Base-by-base conservation (phyloP, 1,140 invertebrate species). In the Araneus ventricosus region DNA sequence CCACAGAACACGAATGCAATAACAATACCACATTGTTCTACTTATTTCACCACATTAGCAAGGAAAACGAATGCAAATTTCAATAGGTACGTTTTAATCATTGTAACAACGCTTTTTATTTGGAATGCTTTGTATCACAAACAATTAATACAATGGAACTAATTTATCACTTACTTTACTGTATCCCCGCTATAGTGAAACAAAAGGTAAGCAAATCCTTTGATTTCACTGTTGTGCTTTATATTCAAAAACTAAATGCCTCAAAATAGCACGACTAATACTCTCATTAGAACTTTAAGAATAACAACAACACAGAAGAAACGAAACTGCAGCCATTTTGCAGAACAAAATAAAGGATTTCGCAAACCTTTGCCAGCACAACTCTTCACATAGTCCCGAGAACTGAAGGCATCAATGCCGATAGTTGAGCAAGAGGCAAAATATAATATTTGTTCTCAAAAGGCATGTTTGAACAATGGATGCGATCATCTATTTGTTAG, bases 401-500 rank as follows among this genome's bases (percentile, higher is more conserved):
- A 30, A 67, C 63, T n/a, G n/a, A n/a, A 89, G n/a, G 70, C 70
- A 17, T 84, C 67, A 37, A 41, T 91, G 89, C 17, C 8, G 30
- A 30, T 61, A 24, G n/a, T 67, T 92, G 80, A 37, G 34, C 30
- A 92, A 86, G 82, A 85, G 27, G 22, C 22, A 70, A 91, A 45
- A 34, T 63, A 27, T 52, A 52, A 92, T 61, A 92, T 86, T 91
- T 91, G 79, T 86, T 61, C 39, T 70, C 90, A 61, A 80, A 82
- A 82, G 61, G 20, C 63, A 57, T 85, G 20, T 92, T 90, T 57
- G 59, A 10, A 92, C 90, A 92, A 92, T 92, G 39, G 41, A 57
- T 37, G 27, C 41, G 34, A 86, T 92, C 90, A 70, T 75, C 90
- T 79, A 92, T 92, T 86, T 92, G 90, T 67, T 41, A 24, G 30